Conservation (phyloP, 2,888 invertebrate genomes). For the Leptogaster cylindrica region DNA sequence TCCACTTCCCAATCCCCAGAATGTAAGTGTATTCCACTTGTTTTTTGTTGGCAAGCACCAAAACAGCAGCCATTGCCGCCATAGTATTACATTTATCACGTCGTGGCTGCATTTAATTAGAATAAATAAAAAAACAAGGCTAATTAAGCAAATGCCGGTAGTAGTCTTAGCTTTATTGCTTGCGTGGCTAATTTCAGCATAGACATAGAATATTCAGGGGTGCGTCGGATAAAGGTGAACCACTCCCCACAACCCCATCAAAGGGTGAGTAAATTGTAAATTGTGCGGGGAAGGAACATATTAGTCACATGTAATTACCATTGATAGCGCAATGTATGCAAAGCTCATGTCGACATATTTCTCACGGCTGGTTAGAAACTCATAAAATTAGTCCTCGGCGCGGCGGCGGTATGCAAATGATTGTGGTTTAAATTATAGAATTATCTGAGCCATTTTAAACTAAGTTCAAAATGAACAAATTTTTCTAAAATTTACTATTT, state of each 20-base stretch:
- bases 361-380: no score
- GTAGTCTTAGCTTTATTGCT: constrained; percentile 15
- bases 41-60: background rate
- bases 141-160: constrained; percentile 29
- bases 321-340: constrained; percentile 10
- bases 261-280: background rate
- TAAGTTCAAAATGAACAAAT: no score
- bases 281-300: background rate
- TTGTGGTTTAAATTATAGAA: no score
- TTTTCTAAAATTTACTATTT: no score
- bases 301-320: constrained; percentile 10
- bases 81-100: constrained; percentile 24
- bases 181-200: background rate
- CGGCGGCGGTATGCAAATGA: no score
- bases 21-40: background rate
- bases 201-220: background rate
- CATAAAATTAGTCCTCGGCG: no score
- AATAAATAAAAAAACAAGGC: constrained; percentile 23
- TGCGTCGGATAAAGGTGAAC: background rate
- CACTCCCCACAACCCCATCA: constrained; percentile 19
- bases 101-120: constrained; percentile 24
- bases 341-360: no score
- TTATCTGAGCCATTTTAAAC: no score
- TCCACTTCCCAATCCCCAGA: background rate
- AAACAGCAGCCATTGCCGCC: background rate